Evolutionary conservation across 2,797 vertebrate genomes (phyloP).

Genomic region (Pelodytes ibericus): DNA sequence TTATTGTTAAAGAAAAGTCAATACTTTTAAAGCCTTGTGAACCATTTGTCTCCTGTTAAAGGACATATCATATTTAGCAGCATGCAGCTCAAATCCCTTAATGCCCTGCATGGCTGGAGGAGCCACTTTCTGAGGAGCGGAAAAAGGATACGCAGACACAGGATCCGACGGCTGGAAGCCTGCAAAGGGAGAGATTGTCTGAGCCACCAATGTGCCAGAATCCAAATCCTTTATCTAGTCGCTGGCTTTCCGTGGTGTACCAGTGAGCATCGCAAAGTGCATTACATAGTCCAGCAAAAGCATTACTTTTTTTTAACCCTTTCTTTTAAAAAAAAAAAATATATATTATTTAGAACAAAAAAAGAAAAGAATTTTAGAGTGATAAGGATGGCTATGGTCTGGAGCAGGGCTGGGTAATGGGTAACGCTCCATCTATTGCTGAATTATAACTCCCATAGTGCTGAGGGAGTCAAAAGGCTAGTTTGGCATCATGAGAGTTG

Average conservation of each 20-base stretch:
- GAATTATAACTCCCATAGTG: too few relatives aligned
- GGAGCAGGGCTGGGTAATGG: too few relatives aligned
- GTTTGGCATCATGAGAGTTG: too few relatives aligned
- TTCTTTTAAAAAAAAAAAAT: too few relatives aligned
- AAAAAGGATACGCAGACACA: slow-evolving; percentile 18
- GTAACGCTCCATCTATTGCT: too few relatives aligned
- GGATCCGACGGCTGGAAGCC: slow-evolving; percentile 16
- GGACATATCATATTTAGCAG: slow-evolving; percentile 87
- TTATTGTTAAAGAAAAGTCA: slow-evolving; percentile 97
- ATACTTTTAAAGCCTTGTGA: slow-evolving; percentile 86
- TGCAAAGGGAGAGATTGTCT: background rate
- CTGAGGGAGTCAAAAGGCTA: too few relatives aligned
- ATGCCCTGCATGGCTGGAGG: slow-evolving; percentile 60
- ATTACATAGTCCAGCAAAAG: background rate
- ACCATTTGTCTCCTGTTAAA: slow-evolving; percentile 92
- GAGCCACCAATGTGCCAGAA: slow-evolving; percentile 6
- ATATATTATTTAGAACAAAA: too few relatives aligned
- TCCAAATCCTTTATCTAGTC: slow-evolving; percentile 20
- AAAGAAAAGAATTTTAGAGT: too few relatives aligned
- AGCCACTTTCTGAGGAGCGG: slow-evolving; percentile 27
- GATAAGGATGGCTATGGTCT: too few relatives aligned
- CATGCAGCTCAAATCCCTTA: slow-evolving; percentile 81
- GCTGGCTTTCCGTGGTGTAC: slow-evolving; percentile 12
- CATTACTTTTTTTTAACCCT: background rate
- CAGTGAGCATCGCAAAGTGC: background rate